Conservation (phyloP, 1,140 invertebrate species). For the Pogonus chalceus region DNA sequence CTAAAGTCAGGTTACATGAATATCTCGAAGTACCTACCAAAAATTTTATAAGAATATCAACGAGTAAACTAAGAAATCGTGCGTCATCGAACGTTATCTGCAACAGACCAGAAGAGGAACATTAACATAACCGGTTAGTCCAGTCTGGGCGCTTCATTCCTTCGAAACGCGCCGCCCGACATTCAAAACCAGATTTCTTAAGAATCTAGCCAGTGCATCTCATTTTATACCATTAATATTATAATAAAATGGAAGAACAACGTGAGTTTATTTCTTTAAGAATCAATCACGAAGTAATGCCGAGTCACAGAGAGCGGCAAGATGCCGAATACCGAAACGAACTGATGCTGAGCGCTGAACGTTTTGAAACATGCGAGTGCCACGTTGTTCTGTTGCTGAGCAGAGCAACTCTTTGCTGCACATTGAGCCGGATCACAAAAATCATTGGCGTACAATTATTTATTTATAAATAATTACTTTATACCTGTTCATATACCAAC, state of each 20-base stretch:
- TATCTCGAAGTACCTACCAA: not conserved
- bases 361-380: too few relatives aligned
- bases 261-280: not conserved
- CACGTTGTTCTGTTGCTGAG: too few relatives aligned
- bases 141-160: conserved; percentile 12
- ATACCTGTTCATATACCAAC: too few relatives aligned
- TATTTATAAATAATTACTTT: too few relatives aligned
- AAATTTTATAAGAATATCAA: not conserved
- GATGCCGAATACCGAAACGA: not conserved
- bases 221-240: too few relatives aligned
- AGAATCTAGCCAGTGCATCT: not conserved
- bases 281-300: conserved; percentile 5
- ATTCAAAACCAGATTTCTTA: not conserved
- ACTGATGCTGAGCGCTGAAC: not conserved
- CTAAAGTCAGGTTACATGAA: not conserved
- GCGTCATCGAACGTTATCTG: conserved; percentile 4
- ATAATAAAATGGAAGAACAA: not conserved
- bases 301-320: not conserved
- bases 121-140: conserved; percentile 14
- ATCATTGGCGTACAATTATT: too few relatives aligned
- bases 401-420: not conserved
- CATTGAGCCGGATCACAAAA: not conserved
- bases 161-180: not conserved
- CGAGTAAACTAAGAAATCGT: not conserved
- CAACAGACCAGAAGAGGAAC: not conserved